Evolutionary conservation across 2,888 invertebrate species (phyloP).

Genomic region (Clusia tigrina): DNA sequence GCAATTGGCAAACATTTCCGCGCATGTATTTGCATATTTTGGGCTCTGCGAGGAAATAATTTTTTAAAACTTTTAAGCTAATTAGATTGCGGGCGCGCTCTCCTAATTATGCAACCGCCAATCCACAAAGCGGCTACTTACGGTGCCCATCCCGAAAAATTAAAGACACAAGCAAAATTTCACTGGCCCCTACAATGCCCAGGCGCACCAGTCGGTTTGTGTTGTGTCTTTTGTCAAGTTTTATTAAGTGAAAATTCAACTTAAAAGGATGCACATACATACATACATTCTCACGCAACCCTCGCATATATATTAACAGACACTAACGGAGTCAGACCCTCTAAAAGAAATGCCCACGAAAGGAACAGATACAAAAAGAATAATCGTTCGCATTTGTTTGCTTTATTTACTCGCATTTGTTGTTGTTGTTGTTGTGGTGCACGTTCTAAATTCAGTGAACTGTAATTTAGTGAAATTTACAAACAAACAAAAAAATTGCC

Average conservation of each 20-base stretch:
- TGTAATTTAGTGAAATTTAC: slow-evolving; percentile 43
- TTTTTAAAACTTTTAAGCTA: slow-evolving; percentile 6
- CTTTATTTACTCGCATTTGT: slow-evolving; percentile 10
- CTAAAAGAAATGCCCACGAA: slow-evolving; percentile 3
- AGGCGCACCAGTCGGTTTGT: not conserved
- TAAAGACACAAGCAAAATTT: not conserved
- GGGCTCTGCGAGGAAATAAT: too few relatives aligned
- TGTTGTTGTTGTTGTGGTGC: slow-evolving; percentile 13
- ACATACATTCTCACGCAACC: not conserved
- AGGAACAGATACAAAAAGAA: slow-evolving; percentile 9
- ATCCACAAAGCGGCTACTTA: not conserved
- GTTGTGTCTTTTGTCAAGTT: slow-evolving; percentile 15
- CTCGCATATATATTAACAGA: not conserved
- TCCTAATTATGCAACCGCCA: not conserved
- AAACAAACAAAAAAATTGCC: slow-evolving; percentile 1
- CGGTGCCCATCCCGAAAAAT: not conserved
- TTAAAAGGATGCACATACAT: too few relatives aligned
- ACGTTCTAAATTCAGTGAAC: slow-evolving; percentile 45
- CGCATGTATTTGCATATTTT: too few relatives aligned
- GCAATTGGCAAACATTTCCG: too few relatives aligned
- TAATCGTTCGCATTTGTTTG: slow-evolving; percentile 17
- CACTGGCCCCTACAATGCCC: not conserved
- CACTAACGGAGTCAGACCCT: too few relatives aligned
- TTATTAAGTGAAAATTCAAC: slow-evolving; percentile 24
- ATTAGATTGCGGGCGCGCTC: not conserved